These are phyloP conservation scores for Eublepharis macularius DNA, from an alignment of 2,113 vertebrate genomes.

Conservation along the genomic window DNA sequence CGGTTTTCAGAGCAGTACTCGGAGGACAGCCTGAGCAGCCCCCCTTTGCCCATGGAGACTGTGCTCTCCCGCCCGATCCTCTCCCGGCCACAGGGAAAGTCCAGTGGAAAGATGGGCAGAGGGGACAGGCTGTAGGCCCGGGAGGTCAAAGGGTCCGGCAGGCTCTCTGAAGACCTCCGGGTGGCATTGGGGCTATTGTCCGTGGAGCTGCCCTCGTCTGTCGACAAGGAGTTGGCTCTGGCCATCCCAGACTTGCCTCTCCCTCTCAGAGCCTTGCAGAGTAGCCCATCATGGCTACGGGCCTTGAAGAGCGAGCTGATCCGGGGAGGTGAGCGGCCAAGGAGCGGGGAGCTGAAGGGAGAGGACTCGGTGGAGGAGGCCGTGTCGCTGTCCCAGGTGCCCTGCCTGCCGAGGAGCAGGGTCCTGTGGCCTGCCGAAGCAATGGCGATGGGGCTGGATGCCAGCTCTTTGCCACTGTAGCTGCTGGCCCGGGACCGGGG, in stretches of 20 bases:
- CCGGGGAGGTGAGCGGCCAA: slow-evolving; percentile 76
- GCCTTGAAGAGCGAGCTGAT: slow-evolving; percentile 76
- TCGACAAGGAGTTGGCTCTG: slow-evolving; percentile 87
- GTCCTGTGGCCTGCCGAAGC: slow-evolving; percentile 64
- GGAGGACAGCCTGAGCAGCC: slow-evolving; percentile 79
- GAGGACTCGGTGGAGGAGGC: slow-evolving; percentile 85
- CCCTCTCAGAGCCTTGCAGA: slow-evolving; percentile 72
- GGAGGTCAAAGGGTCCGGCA: slow-evolving; percentile 45
- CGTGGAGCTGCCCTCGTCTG: slow-evolving; percentile 89
- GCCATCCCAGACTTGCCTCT: slow-evolving; percentile 68
- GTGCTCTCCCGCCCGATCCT: slow-evolving; percentile 79
- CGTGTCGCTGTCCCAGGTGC: slow-evolving; percentile 81
- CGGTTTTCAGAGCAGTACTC: slow-evolving; percentile 82
- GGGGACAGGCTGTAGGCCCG: background rate
- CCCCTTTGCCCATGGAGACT: slow-evolving; percentile 77
- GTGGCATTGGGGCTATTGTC: slow-evolving; percentile 86
- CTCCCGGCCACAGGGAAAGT: slow-evolving; percentile 73
- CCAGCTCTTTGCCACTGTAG: slow-evolving; percentile 58
- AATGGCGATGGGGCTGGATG: slow-evolving; percentile 73
- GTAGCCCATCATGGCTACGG: slow-evolving; percentile 79
- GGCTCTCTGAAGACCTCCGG: slow-evolving; percentile 79
- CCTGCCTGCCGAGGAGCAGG: slow-evolving; percentile 66
- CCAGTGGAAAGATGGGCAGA: slow-evolving; percentile 72
- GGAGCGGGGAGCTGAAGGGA: slow-evolving; percentile 78
- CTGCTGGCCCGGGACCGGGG: slow-evolving; percentile 78